Evolutionary conservation across 2,888 invertebrate genomes (phyloP), one percentile per base, ranked within the genome.

Genomic region (Marronus borbonicus): DNA sequence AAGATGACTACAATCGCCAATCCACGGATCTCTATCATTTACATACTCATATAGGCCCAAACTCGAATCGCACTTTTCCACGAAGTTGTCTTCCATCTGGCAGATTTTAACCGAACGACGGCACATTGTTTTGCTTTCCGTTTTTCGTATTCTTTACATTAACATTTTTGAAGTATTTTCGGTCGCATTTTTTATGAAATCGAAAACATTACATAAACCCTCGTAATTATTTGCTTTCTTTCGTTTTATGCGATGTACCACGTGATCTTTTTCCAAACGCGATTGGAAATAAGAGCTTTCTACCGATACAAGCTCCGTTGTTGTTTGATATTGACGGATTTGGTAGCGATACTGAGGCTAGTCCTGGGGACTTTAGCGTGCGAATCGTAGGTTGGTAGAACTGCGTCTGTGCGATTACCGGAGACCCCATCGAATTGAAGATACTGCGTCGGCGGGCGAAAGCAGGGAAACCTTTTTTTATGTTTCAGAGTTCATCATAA

Each of bases 321-420:
- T 31, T 64, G 39, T 64, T 64, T 17, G 55, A 24, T 66, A 66
- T 66, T 66, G 66, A 66, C 49, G 66, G 49, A 49, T 66, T 20
- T 66, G 66, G 44, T 24, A 49, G 44, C 66, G 66, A 7, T 49
- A 66, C 66, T 66, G 66, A 49, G 31, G 39, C 65, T 66, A 36
- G 36, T 58, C 58, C 58, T 58, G 58, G 58, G 72, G 72, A 58
- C n/a, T 39, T 58, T 44, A 14, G 52, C 72, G 58, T 58, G 17
- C 39, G 50, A 50, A 69, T 44, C 24, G 28, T 24, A 20, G 50
- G 58, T 58, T 58, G 72, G 72, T 39, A 72, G 58, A 12, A 72
- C 72, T 72, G 72, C 72, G 72, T 55, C 72, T 55, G 72, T 72
- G 72, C 72, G 66, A 66, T 66, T 66, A 66, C 66, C 31, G 64